Evolutionary conservation across 2,888 invertebrate genomes (phyloP).

Genomic region (Chouioia cunea): DNA sequence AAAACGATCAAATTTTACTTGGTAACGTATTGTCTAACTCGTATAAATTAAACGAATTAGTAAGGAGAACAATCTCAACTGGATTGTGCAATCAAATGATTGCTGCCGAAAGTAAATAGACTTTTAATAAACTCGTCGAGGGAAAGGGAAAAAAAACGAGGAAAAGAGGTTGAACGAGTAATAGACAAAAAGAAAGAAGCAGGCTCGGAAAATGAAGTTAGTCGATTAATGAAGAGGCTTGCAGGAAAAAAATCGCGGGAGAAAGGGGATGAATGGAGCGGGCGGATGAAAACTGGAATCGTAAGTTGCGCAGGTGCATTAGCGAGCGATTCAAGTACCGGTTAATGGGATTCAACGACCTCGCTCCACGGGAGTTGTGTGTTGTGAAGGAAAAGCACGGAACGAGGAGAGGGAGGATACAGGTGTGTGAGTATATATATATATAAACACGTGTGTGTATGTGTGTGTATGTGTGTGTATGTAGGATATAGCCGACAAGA

Average conservation of each 20-base stretch:
- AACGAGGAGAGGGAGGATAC: conserved; percentile 32
- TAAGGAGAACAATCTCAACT: too few relatives aligned
- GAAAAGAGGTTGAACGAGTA: background rate
- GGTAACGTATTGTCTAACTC: too few relatives aligned
- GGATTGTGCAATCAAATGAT: too few relatives aligned
- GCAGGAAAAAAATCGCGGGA: background rate
- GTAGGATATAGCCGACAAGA: background rate
- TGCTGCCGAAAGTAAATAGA: too few relatives aligned
- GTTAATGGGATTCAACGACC: conserved; percentile 61
- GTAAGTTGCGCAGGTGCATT: conserved; percentile 46
- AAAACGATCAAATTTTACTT: too few relatives aligned
- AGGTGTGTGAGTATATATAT: conserved; percentile 7
- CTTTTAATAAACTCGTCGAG: too few relatives aligned
- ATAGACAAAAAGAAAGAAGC: background rate
- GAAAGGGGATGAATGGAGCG: conserved; percentile 30
- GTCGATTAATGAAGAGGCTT: conserved; percentile 30
- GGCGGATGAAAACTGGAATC: conserved; percentile 40
- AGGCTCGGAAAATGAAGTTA: too few relatives aligned
- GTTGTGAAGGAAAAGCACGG: conserved; percentile 30
- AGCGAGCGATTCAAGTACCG: conserved; percentile 55
- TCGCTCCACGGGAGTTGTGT: conserved; percentile 42
- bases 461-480: background rate
- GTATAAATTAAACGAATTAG: too few relatives aligned
- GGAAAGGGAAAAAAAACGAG: too few relatives aligned
- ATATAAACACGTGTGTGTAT: background rate